phyloP scores from a whole-genome alignment of 2,888 invertebrate species.

The Chironomus riparius region DNA sequence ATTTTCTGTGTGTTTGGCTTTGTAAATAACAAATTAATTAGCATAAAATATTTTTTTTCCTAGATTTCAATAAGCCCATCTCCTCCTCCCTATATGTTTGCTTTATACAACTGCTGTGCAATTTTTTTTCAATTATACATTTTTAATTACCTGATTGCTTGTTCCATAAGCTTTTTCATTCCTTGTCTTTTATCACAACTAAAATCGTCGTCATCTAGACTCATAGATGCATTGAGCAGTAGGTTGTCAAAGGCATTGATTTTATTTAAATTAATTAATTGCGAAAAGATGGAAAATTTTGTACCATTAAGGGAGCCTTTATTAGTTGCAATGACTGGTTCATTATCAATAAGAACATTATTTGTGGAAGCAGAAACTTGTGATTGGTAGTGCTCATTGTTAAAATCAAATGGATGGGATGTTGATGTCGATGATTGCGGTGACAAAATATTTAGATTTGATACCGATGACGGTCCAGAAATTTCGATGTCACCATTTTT shows the following conservation, averaged over 20 bases:
- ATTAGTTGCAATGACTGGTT: not conserved
- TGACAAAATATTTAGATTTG: not conserved
- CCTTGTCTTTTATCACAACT: constrained; percentile 25
- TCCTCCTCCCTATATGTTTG: not conserved
- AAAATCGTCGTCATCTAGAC: constrained; percentile 19
- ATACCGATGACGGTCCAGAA: not conserved
- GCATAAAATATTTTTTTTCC: constrained; percentile 11
- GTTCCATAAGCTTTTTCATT: constrained; percentile 25
- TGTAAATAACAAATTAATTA: constrained; percentile 21
- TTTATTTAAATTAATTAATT: constrained; percentile 22
- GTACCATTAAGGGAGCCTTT: not conserved
- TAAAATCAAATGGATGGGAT: not conserved
- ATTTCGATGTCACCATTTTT: constrained; percentile 14
- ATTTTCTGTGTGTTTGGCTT: not conserved
- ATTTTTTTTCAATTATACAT: not conserved
- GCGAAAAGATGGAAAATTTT: constrained; percentile 25
- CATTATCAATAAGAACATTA: not conserved
- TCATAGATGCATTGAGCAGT: constrained; percentile 14
- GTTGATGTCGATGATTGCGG: not conserved
- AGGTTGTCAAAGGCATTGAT: constrained; percentile 25
- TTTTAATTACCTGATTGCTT: constrained; percentile 23
- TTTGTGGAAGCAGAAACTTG: not conserved
- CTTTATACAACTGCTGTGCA: not conserved
- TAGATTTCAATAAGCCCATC: not conserved
- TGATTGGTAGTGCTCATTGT: constrained; percentile 7